Percentiles rank a stretch among this genome's conserved stretches.
Conservation (phyloP, 2,113 vertebrate genomes). For the Dromaius novaehollandiae region DNA sequence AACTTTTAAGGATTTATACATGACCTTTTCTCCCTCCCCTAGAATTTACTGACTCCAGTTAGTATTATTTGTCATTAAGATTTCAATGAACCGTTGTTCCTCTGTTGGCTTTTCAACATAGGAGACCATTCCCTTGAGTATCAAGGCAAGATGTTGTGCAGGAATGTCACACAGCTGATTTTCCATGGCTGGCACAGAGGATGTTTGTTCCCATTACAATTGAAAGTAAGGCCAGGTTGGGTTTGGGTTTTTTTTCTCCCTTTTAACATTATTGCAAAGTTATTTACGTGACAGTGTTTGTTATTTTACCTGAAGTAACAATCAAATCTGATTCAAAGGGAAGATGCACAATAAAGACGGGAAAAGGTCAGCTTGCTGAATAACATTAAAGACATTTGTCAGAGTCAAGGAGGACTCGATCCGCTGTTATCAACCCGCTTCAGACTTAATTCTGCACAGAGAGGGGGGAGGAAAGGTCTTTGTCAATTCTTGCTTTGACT, state of each 20-base stretch:
- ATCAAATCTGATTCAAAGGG: constrained; percentile 74
- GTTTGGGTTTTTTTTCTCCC: constrained; percentile 13
- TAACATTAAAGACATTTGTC: constrained; percentile 77
- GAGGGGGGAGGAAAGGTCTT: constrained; percentile 63
- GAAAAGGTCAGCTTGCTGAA: constrained; percentile 74
- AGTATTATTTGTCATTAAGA: constrained; percentile 10
- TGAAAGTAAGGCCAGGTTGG: neutral
- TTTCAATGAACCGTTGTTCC: constrained; percentile 37
- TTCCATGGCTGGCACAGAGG: constrained; percentile 4
- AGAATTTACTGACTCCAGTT: neutral
- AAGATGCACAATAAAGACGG: constrained; percentile 67
- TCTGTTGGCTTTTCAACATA: constrained; percentile 24
- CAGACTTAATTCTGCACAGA: constrained; percentile 66
- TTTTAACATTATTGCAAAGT: constrained; percentile 62
- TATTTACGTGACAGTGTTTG: constrained; percentile 64
- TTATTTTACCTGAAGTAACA: constrained; percentile 75
- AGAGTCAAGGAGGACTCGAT: constrained; percentile 72
- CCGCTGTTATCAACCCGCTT: constrained; percentile 55
- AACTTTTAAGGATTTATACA: neutral
- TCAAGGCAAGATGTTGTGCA: neutral
- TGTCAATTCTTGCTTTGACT: constrained; percentile 66
- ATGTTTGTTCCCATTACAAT: neutral
- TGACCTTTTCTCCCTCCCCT: constrained; percentile 34
- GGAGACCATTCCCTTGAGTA: constrained; percentile 27
- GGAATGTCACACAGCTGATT: constrained; percentile 51